These are phyloP conservation scores for Chaenodraco wilsoni DNA, from an alignment of 2,797 vertebrate genomes.

Conservation along the genomic window DNA sequence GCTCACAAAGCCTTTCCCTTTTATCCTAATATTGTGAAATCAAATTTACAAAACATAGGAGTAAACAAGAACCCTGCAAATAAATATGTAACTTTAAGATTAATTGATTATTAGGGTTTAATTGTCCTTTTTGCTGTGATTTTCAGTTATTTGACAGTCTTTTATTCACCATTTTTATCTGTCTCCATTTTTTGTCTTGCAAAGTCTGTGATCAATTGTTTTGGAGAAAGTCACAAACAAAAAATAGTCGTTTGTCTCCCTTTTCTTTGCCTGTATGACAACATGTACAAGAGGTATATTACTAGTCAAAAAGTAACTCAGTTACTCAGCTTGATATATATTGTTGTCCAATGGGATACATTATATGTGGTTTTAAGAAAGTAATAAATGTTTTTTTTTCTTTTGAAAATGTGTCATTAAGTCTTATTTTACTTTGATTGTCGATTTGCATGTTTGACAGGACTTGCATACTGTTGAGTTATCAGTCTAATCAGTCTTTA, in stretches of 20 bases:
- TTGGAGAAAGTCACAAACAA: slow-evolving; percentile 80
- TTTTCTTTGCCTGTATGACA: slow-evolving; percentile 74
- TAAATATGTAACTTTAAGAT: slow-evolving; percentile 64
- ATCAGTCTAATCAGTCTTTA: neutral
- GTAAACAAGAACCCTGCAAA: slow-evolving; percentile 41
- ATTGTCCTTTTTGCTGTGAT: slow-evolving; percentile 81
- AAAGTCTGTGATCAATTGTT: slow-evolving; percentile 90
- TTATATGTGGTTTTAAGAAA: slow-evolving; percentile 86
- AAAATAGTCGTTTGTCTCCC: slow-evolving; percentile 61
- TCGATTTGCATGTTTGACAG: neutral
- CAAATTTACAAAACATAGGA: slow-evolving; percentile 74
- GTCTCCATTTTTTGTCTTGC: slow-evolving; percentile 83
- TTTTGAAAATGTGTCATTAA: slow-evolving; percentile 48
- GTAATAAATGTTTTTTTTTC: too few species aligned
- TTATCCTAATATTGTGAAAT: slow-evolving; percentile 80
- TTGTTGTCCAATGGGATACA: slow-evolving; percentile 83
- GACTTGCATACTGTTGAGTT: neutral
- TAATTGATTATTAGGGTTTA: slow-evolving; percentile 72
- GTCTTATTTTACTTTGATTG: slow-evolving; percentile 34
- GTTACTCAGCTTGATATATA: slow-evolving; percentile 79
- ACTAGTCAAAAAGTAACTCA: slow-evolving; percentile 79
- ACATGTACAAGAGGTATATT: slow-evolving; percentile 81
- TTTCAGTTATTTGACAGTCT: slow-evolving; percentile 74
- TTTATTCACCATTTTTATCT: slow-evolving; percentile 71
- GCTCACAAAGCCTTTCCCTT: slow-evolving; percentile 82